Evolutionary conservation across 2,888 invertebrate genomes (phyloP).

Genomic region (Entomobrya proxima): DNA sequence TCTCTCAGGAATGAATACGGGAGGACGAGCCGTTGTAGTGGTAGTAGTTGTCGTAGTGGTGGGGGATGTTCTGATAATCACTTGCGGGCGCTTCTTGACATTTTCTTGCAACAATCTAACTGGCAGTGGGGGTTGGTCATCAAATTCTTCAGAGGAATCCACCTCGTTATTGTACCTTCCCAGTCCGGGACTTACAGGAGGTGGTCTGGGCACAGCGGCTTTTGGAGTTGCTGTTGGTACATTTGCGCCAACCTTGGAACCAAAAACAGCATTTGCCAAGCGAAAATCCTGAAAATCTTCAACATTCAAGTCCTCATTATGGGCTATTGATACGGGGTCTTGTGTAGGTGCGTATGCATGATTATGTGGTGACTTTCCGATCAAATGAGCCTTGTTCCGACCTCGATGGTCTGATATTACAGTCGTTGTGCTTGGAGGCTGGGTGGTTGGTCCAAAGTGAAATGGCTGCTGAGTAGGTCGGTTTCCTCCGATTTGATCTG

Average conservation of each 20-base stretch:
- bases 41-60: conserved; percentile 59
- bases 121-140: conserved; percentile 41
- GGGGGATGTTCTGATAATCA: conserved; percentile 44
- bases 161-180: conserved; percentile 19
- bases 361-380: conserved; percentile 72
- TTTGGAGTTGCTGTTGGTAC: conserved; percentile 17
- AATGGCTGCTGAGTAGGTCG: conserved; percentile 73
- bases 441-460: conserved; percentile 70
- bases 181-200: conserved; percentile 35
- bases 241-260: conserved; percentile 68
- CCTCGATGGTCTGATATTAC: background rate
- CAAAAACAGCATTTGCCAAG: conserved; percentile 70
- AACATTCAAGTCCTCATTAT: conserved; percentile 72
- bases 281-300: conserved; percentile 74
- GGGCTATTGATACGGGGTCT: conserved; percentile 66
- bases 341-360: conserved; percentile 74
- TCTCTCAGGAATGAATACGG: conserved; percentile 40
- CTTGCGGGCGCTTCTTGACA: conserved; percentile 33
- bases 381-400: conserved; percentile 15
- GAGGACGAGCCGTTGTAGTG: conserved; percentile 46
- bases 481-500: conserved; percentile 73
- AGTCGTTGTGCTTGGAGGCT: conserved; percentile 65
- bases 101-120: conserved; percentile 58
- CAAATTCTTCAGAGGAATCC: conserved; percentile 11
- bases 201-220: conserved; percentile 13